Conservation (phyloP, 2,888 invertebrate species). For the Lepas anatifera region DNA sequence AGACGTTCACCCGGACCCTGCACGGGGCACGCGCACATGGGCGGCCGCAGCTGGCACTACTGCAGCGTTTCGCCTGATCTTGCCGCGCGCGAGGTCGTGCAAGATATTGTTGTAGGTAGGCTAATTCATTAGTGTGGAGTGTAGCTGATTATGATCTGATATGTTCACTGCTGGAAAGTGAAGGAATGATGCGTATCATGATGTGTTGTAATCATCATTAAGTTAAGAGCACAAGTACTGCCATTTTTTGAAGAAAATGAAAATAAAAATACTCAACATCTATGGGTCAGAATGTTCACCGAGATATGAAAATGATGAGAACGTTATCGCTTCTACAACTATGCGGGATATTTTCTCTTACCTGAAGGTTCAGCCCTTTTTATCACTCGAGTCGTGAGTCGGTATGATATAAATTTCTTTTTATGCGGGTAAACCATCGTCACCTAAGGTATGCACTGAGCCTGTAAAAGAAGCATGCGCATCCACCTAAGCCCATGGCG, state of each 20-base stretch:
- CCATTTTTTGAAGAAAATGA: not conserved
- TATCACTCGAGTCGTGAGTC: no score
- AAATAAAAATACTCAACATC: not conserved
- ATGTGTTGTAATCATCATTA: not conserved
- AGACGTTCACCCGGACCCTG: not conserved
- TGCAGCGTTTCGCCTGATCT: not conserved
- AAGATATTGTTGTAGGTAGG: no score
- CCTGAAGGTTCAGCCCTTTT: no score
- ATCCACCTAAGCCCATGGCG: no score
- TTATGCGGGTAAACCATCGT: no score
- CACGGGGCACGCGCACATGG: not conserved
- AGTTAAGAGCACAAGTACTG: slow-evolving; percentile 6
- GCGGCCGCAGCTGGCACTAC: not conserved
- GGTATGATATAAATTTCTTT: no score
- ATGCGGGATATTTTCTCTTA: no score
- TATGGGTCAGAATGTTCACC: not conserved
- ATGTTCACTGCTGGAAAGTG: not conserved
- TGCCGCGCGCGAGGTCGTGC: no score
- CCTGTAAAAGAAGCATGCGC: no score
- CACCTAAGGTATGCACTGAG: no score
- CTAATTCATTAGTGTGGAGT: no score
- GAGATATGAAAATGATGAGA: not conserved
- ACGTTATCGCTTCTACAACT: no score
- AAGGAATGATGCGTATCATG: not conserved
- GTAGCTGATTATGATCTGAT: not conserved